Base-by-base conservation (phyloP, 2,888 invertebrate genomes). In the Volucella inanis region DNA sequence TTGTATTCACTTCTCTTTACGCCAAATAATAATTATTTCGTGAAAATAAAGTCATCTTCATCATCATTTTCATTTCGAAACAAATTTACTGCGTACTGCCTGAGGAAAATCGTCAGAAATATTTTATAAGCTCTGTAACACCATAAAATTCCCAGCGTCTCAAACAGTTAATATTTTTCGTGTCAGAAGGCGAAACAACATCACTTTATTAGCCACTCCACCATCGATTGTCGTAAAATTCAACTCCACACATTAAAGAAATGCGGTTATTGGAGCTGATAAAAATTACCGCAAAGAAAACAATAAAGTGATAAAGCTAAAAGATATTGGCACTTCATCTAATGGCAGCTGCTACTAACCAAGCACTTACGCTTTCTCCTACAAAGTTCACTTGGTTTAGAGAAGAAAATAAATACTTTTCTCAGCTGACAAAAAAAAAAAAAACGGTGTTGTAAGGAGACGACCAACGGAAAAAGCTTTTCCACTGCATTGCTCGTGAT, bases 231-330 rank as follows among this genome's bases (percentile, higher is more conserved):
- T 67, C 1, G 3, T 67, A 22, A 54, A 67, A 67, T 54, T 45
- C 54, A 43, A 43, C 4, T 45, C 67, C 43, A 39, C 41, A 18
- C 41, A 43, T 65, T 14, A 65, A 39, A 65, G 52, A n/a, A 65
- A 65, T 41, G 1, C 41, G 41, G 9, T 52, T 52, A 43, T 18
- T 41, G 10, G 15, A n/a, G 43, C 65, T 52, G 52, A 43, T 39
- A 18, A 43, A 9, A 65, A 52, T 18, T 65, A 54, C 52, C 22
- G 65, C 3, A 65, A 52, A 4, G 18, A n/a, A 14, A 65, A 65
- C 8, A 50, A 65, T 9, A 52, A 22, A 18, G 65, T 52, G 41
- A 39, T 43, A 52, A 18, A 41, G 12, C 41, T 59, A 45, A 22
- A 8, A 43, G 59, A 61, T 18, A 39, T 59, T 59, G 57, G 15